Evolutionary conservation across 2,797 vertebrate species (phyloP), one percentile per base, ranked within the genome.

Genomic region (Ceryle rudis): DNA sequence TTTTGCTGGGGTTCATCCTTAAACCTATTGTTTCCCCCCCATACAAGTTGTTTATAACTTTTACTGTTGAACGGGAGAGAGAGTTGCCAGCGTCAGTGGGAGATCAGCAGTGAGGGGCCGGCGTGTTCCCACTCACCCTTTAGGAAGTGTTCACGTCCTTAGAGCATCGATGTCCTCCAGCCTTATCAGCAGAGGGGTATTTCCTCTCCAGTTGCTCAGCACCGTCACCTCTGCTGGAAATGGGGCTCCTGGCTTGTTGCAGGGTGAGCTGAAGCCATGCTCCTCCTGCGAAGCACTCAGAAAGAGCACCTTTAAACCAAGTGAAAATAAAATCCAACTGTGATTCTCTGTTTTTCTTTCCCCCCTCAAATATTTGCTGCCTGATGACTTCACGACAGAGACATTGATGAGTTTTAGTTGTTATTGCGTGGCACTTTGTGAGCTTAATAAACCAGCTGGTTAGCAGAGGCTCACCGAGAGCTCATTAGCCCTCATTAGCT

Each of bases 181-280:
- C 39, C 19, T 0, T 10, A 4, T 11, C 16, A 6, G 9, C 1
- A 0, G 0, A 3, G n/a, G 3, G 17, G 1, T 41, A 10, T 16
- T 58, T 6, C 54, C 21, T 23, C 60, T 29, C 70, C 9, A 14
- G 10, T 4, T 15, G 35, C 57, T 22, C 73, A 57, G 73, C 17
- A 39, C 4, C 7, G 8, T 15, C 80, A 2, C 4, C 6, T 18
- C 22, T 61, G 29, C 12, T 81, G 52, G 14, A 20, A 78, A 60
- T 17, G 33, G 60, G 55, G 20, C 2, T 89, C 3, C 44, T 1
- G 0, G n/a, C 37, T 35, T 6, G 0, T 3, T 8, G 21, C 21
- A 7, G 49, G 13, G 10, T 11, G 41, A 65, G 35, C 37, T 1
- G 0, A 20, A 74, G 44, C 44, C 17, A 19, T 14, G 49, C 17